Base-by-base conservation (phyloP, 2,113 vertebrate genomes). In the Melospiza melodia region DNA sequence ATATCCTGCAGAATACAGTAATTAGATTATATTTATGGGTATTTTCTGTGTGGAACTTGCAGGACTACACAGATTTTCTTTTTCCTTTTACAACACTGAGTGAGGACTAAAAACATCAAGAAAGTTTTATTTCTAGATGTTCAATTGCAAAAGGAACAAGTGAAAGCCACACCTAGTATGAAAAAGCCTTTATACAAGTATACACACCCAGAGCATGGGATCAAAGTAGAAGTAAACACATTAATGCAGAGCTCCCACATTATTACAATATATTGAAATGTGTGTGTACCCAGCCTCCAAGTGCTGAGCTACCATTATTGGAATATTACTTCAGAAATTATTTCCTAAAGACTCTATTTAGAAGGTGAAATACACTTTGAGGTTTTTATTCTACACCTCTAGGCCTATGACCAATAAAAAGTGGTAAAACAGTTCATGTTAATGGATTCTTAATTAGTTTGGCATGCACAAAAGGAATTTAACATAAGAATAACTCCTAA, bases 361-460 rank as follows among this genome's bases (percentile, higher is more conserved):
- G n/a, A 84, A 91, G 51, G 63, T 90, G 5, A 93, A 95, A 91
- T 49, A 87, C 62, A 49, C 85, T 91, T 76, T 65, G 67, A 80
- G 33, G 66, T 74, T 71, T 89, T 93, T 93, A 76, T 72, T 87
- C 62, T 79, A 62, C 23, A 84, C 62, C 66, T 93, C 74, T 54
- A 82, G 31, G 62, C 78, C 54, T 49, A 62, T 16, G 51, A 83
- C 77, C 91, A 95, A 93, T 63, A 91, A 89, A 84, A 92, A 95
- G 43, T n/a, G 25, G 54, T 58, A 93, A 93, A 93, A 55, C 46
- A 76, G 44, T 33, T 94, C 66, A 66, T 28, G 12, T 62, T 95
- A 96, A 90, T 43, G 39, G 35, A 83, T 87, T 95, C 89, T 79
- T 95, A 93, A 97, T 95, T 95, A 91, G 46, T 46, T 67, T 87